A percentile compares a stretch with the other conserved stretches of the same genome.
phyloP scores from a whole-genome alignment of 1,140 invertebrate genomes.

The Idris sp. region DNA sequence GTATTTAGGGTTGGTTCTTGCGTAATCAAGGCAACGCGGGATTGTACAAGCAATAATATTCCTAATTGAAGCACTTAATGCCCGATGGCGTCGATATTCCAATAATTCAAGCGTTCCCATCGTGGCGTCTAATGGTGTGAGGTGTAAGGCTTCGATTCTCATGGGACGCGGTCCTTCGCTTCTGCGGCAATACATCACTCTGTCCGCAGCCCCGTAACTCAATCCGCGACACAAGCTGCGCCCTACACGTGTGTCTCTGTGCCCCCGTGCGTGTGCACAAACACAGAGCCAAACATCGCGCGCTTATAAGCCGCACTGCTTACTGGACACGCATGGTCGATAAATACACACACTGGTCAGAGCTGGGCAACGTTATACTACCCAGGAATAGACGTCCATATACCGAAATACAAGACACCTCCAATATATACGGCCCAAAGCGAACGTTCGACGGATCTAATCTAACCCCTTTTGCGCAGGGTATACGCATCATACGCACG shows the following conservation, averaged over 20 bases:
- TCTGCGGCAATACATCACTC: conserved; percentile 77
- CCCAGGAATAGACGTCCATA: conserved; percentile 44
- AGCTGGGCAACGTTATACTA: conserved; percentile 21
- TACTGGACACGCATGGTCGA: conserved; percentile 72
- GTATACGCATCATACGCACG: conserved; percentile 34
- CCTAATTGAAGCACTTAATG: conserved; percentile 77
- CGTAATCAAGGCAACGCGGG: conserved; percentile 54
- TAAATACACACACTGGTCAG: conserved; percentile 66
- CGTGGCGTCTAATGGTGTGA: conserved; percentile 71
- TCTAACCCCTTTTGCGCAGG: conserved; percentile 76
- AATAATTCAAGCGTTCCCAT: conserved; percentile 74
- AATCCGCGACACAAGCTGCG: conserved; percentile 63
- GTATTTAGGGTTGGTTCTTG: conserved; percentile 54
- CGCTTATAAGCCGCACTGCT: conserved; percentile 61
- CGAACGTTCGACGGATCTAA: conserved; percentile 76
- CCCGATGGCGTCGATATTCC: conserved; percentile 75
- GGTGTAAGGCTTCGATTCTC: conserved; percentile 76
- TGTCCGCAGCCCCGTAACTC: conserved; percentile 78
- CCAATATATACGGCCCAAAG: conserved; percentile 72
- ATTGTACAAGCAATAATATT: conserved; percentile 71
- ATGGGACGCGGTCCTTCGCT: conserved; percentile 76
- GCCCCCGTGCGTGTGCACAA: conserved; percentile 17
- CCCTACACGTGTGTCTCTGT: conserved; percentile 15
- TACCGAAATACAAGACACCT: conserved; percentile 68
- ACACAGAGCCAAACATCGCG: conserved; percentile 57